Percentiles rank a stretch among this genome's conserved stretches.
Evolutionary conservation across 2,113 vertebrate genomes (phyloP).

Genomic region (Centropus bengalensis): DNA sequence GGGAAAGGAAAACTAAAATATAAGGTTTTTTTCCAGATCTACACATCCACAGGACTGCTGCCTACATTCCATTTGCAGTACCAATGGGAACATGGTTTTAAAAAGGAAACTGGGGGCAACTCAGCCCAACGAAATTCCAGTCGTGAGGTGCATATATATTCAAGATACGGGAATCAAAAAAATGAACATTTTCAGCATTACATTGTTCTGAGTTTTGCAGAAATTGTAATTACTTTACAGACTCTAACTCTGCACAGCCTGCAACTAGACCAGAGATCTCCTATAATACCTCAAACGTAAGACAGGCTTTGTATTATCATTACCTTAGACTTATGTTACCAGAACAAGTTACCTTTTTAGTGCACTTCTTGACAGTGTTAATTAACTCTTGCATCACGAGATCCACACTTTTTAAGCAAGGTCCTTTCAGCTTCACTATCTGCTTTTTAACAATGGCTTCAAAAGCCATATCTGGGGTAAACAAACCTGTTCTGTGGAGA

Average conservation of each 20-base stretch:
- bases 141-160: neutral
- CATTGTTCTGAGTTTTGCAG: neutral
- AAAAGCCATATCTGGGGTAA: slow-evolving; percentile 84
- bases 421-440: slow-evolving; percentile 83
- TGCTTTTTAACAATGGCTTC: slow-evolving; percentile 86
- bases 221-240: neutral
- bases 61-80: neutral
- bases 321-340: neutral
- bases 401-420: slow-evolving; percentile 83
- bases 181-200: neutral
- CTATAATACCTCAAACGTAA: neutral
- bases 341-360: slow-evolving; percentile 74
- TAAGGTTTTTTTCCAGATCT: neutral
- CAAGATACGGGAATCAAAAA: neutral
- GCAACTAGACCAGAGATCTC: neutral
- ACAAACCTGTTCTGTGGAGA: slow-evolving; percentile 79
- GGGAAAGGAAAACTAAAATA: neutral
- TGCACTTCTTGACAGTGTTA: slow-evolving; percentile 83
- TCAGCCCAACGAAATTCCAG: neutral
- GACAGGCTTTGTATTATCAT: neutral
- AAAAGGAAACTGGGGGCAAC: neutral
- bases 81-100: neutral
- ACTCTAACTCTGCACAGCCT: neutral
- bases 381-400: slow-evolving; percentile 84
- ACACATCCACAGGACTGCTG: neutral